phyloP scores from a whole-genome alignment of 2,888 invertebrate genomes.

The Clistopyga incitator region DNA sequence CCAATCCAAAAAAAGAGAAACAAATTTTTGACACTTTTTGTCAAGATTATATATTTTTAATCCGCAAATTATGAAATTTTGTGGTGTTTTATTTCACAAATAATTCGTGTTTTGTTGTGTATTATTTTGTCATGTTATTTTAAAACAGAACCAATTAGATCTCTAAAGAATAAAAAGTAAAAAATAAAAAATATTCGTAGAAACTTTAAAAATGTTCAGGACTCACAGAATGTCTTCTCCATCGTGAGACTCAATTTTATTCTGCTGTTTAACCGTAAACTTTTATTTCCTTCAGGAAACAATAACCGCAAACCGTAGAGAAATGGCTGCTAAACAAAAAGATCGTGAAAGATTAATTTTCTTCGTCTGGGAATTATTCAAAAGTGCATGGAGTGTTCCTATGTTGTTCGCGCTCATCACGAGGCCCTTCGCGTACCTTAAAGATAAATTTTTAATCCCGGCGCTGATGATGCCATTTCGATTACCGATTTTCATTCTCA shows the following conservation, averaged over 20 bases:
- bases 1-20: too few relatives aligned
- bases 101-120: too few relatives aligned
- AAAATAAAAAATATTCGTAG: background rate
- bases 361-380: constrained; percentile 78
- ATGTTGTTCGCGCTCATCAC: constrained; percentile 73
- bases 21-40: too few relatives aligned
- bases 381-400: constrained; percentile 77
- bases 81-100: too few relatives aligned
- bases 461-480: constrained; percentile 74
- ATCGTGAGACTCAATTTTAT: background rate
- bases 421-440: constrained; percentile 72
- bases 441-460: constrained; percentile 73
- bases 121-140: too few relatives aligned
- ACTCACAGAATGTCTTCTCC: background rate
- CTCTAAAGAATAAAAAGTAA: too few relatives aligned
- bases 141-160: too few relatives aligned
- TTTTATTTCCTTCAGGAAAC: constrained; percentile 81
- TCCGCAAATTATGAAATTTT: too few relatives aligned
- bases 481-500: constrained; percentile 76
- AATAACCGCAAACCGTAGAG: constrained; percentile 74
- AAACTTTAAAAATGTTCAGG: constrained; percentile 29
- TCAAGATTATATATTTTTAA: too few relatives aligned
- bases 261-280: constrained; percentile 2
- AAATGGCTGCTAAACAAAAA: constrained; percentile 73
- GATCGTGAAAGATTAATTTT: constrained; percentile 73